Conservation (phyloP, 2,113 vertebrate species). For the Oostethus manadensis region DNA sequence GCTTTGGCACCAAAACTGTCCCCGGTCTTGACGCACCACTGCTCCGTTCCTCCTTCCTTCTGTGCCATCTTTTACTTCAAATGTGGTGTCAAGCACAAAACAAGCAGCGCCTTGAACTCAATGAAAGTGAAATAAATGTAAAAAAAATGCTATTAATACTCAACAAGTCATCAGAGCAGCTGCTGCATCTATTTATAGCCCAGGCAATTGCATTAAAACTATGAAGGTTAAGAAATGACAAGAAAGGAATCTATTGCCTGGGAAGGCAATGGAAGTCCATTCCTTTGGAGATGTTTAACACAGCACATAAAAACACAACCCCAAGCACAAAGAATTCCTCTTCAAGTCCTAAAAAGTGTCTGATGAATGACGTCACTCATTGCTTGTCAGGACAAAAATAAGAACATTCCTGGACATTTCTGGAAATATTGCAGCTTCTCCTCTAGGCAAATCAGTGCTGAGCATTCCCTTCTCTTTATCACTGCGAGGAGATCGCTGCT, state of each 20-base stretch:
- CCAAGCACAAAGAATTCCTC: too few relatives aligned
- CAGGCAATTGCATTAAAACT: too few relatives aligned
- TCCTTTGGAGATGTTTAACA: too few relatives aligned
- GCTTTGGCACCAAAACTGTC: slow-evolving; percentile 50
- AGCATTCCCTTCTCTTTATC: background rate
- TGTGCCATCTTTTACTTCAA: slow-evolving; percentile 47
- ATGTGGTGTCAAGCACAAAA: background rate
- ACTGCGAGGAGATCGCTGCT: slow-evolving; percentile 3
- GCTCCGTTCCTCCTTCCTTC: slow-evolving; percentile 50
- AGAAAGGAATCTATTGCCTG: too few relatives aligned
- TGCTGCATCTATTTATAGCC: too few relatives aligned
- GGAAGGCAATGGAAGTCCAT: too few relatives aligned
- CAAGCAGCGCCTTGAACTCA: background rate
- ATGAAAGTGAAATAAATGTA: too few relatives aligned
- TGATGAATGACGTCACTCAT: background rate
- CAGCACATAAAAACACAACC: too few relatives aligned
- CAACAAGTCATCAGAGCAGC: too few relatives aligned
- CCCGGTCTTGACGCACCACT: slow-evolving; percentile 23
- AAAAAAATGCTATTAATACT: too few relatives aligned
- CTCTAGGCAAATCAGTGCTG: background rate
- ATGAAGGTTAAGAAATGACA: too few relatives aligned
- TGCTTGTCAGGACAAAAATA: background rate
- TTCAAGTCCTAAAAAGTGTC: background rate
- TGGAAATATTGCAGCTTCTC: background rate
- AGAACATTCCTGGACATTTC: background rate